A percentile compares a stretch with the other conserved stretches of the same genome.
Evolutionary conservation across 2,888 invertebrate species (phyloP).

Genomic region (Periphyllus acericola): DNA sequence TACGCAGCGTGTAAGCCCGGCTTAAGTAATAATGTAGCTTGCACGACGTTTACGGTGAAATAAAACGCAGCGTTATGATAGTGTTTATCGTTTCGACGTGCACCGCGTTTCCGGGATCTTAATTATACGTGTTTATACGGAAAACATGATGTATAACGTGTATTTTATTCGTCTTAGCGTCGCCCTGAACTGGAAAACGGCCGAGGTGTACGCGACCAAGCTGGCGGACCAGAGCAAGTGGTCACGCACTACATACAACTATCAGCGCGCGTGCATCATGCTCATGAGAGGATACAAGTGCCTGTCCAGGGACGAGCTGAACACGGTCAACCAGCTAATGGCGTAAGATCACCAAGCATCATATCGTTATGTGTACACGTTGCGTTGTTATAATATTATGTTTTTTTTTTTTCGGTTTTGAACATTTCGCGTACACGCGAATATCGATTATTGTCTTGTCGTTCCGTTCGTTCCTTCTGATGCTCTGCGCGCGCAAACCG

Average conservation of each 20-base stretch:
- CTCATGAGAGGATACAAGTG: constrained; percentile 75
- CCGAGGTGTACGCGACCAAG: constrained; percentile 77
- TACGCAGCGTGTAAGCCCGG: too few species aligned
- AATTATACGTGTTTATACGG: too few species aligned
- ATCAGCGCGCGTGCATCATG: constrained; percentile 86
- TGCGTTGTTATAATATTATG: too few species aligned
- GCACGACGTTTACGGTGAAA: too few species aligned
- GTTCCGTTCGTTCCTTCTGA: neutral
- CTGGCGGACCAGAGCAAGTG: constrained; percentile 85
- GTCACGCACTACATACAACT: constrained; percentile 92
- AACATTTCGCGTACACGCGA: too few species aligned
- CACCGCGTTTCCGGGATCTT: too few species aligned
- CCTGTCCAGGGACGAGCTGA: constrained; percentile 69
- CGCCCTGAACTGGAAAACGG: constrained; percentile 81
- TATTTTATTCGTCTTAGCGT: constrained; percentile 68
- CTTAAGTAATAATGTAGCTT: too few species aligned
- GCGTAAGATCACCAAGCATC: constrained; percentile 69
- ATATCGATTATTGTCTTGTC: neutral
- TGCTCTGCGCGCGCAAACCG: neutral
- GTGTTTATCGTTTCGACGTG: too few species aligned
- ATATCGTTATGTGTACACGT: too few species aligned
- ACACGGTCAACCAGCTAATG: constrained; percentile 75
- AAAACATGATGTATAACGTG: too few species aligned
- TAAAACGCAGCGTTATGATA: too few species aligned
- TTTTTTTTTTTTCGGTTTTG: too few species aligned